Evolutionary conservation across 2,888 invertebrate species (phyloP), one percentile per base, ranked within the genome.

Genomic region (Synergus umbraculus): DNA sequence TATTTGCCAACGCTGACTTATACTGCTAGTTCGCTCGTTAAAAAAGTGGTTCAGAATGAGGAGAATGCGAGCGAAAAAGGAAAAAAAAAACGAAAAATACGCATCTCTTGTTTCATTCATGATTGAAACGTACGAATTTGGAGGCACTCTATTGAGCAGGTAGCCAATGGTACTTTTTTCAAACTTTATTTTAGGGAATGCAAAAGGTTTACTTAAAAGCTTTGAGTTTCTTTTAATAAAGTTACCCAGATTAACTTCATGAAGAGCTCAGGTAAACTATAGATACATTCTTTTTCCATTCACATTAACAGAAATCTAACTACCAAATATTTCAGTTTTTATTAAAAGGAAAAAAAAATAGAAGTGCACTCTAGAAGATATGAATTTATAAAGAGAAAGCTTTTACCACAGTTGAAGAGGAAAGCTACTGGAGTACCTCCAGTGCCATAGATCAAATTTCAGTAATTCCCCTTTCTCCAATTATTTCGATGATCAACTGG

Each of bases 1-100:
- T 54, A 49, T 73, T 73, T 73, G 37, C 54, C 49, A 73, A 73
- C 37, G 46, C 8, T 73, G n/a, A 73, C 18, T 73, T 73, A 73
- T 73, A 73, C 54, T 54, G 54, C 37, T 49, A 54, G n/a, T 54
- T 73, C 49, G 73, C 54, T 54, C 54, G 73, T 54, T 73, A 73
- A 73, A 73, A 29, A 46, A 0, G 44, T 69, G 44, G 15, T 15
- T 46, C 1, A 29, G 4, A 29, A 73, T 54, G 10, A 54, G 49
- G 29, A 15, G 54, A 73, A 73, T 73, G 22, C 22, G 15, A 46
- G 46, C 29, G 29, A 73, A 73, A 73, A n/a, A 8, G 49, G 22
- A 73, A 29, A 9, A 4, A 7, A n/a, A 37, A 29, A 29, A 29
- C 22, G 1, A 5, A n/a, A 69, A 73, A 54, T 9, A 54, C 22